phyloP scores from a whole-genome alignment of 1,140 invertebrate species.

The Palaemon carinicauda region DNA sequence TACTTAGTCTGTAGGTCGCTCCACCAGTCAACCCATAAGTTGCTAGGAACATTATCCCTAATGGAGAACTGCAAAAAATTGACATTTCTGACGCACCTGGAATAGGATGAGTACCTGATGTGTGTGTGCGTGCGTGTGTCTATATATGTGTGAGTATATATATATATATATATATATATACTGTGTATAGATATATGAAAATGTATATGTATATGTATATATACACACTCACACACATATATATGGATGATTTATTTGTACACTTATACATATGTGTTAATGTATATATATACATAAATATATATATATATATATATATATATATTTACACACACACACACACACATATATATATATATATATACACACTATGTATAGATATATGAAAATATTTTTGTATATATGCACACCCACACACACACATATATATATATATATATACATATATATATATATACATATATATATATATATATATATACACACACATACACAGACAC shows the following conservation, averaged over 20 bases:
- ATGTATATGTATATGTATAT: neutral
- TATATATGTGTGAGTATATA: too few species aligned
- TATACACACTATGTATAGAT: neutral
- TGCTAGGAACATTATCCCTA: too few species aligned
- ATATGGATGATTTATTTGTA: too few species aligned
- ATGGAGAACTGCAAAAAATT: too few species aligned
- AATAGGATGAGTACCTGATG: too few species aligned
- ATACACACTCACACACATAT: neutral
- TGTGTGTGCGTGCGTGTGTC: too few species aligned
- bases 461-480: neutral
- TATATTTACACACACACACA: neutral
- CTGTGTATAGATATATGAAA: neutral
- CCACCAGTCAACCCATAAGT: too few species aligned
- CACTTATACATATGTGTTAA: too few species aligned
- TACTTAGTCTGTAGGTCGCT: too few species aligned
- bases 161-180: neutral
- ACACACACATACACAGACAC: neutral
- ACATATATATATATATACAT: neutral
- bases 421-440: neutral
- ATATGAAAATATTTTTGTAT: neutral
- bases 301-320: neutral
- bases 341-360: neutral
- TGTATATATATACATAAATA: neutral
- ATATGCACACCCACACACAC: neutral
- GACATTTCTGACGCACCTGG: too few species aligned